Evolutionary conservation across 2,113 vertebrate species (phyloP).

Genomic region (Aspidoscelis tigris): DNA sequence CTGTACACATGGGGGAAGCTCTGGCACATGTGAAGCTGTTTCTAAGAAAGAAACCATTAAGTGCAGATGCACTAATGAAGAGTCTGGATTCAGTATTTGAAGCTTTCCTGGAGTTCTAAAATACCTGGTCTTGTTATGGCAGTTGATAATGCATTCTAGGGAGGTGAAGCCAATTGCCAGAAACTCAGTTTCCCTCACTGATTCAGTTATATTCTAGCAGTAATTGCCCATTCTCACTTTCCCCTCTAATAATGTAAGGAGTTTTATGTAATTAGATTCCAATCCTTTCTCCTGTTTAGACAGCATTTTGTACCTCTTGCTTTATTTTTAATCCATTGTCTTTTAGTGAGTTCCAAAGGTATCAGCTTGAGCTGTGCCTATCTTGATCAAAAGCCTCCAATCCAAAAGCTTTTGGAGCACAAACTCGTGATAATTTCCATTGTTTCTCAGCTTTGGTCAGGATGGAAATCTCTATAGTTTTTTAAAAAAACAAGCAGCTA

Average conservation of each 20-base stretch:
- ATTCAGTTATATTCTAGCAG: background rate
- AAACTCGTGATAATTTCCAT: background rate
- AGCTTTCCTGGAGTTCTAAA: too few species aligned
- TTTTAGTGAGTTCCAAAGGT: background rate
- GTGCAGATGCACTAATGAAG: too few species aligned
- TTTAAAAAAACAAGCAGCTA: background rate
- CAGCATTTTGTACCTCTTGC: background rate
- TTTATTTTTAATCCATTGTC: background rate
- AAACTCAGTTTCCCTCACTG: too few species aligned
- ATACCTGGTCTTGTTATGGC: too few species aligned
- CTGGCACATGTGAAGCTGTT: too few species aligned
- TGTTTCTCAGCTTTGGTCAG: background rate
- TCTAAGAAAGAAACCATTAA: too few species aligned
- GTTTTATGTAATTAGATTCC: background rate
- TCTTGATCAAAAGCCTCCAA: background rate
- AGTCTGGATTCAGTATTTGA: too few species aligned
- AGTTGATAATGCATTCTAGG: too few species aligned
- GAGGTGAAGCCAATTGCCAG: too few species aligned
- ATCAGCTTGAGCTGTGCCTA: background rate
- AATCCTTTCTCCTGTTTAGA: background rate
- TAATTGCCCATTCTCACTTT: background rate
- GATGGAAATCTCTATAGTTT: background rate
- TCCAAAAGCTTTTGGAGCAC: background rate
- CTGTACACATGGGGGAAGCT: too few species aligned
- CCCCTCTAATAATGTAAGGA: background rate